A percentile compares a stretch with the other conserved stretches of the same genome.
These are phyloP conservation scores for Xanthia icteritia DNA, from an alignment of 2,888 invertebrate species.

Conservation along the genomic window DNA sequence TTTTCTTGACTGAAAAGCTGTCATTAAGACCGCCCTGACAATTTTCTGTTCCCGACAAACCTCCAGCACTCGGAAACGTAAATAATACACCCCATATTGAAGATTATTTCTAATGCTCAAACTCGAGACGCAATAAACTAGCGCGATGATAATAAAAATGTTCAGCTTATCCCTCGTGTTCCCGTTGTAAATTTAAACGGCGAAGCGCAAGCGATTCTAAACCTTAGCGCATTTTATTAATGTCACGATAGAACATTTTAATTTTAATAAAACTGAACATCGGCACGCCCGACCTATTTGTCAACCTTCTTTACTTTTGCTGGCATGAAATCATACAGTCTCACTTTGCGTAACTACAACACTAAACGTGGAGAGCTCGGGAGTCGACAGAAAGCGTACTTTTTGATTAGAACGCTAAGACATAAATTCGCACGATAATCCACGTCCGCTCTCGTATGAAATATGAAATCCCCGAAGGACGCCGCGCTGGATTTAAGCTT, in stretches of 20 bases:
- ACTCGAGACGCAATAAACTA: constrained; percentile 87
- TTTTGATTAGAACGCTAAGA: constrained; percentile 86
- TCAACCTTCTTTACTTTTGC: constrained; percentile 90
- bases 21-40: constrained; percentile 69
- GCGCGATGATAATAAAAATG: constrained; percentile 88
- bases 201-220: constrained; percentile 79
- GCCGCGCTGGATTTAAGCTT: constrained; percentile 87
- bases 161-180: constrained; percentile 85
- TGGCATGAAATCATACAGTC: constrained; percentile 89
- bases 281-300: constrained; percentile 90
- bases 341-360: constrained; percentile 83
- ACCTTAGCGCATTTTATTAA: constrained; percentile 86
- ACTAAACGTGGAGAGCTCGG: constrained; percentile 70
- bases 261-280: constrained; percentile 90
- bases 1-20: constrained; percentile 61
- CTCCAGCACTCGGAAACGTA: constrained; percentile 72
- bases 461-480: constrained; percentile 84
- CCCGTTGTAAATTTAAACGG: constrained; percentile 83
- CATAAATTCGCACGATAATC: constrained; percentile 87
- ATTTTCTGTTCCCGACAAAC: constrained; percentile 69
- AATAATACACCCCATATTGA: constrained; percentile 80
- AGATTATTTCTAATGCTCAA: constrained; percentile 87
- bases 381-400: constrained; percentile 82
- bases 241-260: constrained; percentile 87
- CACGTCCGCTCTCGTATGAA: constrained; percentile 81